Evolutionary conservation across 2,113 vertebrate species (phyloP).

Genomic region (Pomatostomus ruficeps): DNA sequence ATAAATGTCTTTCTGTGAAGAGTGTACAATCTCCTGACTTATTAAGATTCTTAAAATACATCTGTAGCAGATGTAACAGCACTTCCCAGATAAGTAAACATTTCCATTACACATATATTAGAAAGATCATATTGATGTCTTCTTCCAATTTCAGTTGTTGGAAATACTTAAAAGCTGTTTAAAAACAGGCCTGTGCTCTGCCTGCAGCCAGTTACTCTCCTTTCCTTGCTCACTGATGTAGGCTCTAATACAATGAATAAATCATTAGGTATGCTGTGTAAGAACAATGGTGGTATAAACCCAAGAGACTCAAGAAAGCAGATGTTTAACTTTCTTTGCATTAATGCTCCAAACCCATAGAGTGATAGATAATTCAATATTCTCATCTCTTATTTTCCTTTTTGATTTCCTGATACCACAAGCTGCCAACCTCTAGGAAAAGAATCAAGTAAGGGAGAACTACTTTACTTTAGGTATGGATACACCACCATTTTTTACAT

Average conservation of each 20-base stretch:
- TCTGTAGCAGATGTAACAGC: neutral
- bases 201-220: neutral
- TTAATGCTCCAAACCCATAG: neutral
- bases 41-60: neutral
- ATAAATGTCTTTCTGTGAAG: neutral
- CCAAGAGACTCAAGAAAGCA: conserved; percentile 12
- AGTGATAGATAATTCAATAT: neutral
- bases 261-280: neutral
- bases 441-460: neutral
- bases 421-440: neutral
- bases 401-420: neutral
- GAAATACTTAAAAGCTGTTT: neutral
- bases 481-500: neutral
- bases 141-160: neutral
- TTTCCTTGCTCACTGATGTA: conserved; percentile 6
- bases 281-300: neutral
- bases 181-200: neutral
- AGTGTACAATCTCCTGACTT: neutral
- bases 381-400: neutral
- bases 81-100: neutral
- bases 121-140: neutral
- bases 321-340: neutral
- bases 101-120: neutral
- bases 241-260: conserved; percentile 49
- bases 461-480: neutral